Percentiles rank a stretch among this genome's conserved stretches.
phyloP scores from a whole-genome alignment of 2,113 vertebrate species.

The Tupaia chinensis region DNA sequence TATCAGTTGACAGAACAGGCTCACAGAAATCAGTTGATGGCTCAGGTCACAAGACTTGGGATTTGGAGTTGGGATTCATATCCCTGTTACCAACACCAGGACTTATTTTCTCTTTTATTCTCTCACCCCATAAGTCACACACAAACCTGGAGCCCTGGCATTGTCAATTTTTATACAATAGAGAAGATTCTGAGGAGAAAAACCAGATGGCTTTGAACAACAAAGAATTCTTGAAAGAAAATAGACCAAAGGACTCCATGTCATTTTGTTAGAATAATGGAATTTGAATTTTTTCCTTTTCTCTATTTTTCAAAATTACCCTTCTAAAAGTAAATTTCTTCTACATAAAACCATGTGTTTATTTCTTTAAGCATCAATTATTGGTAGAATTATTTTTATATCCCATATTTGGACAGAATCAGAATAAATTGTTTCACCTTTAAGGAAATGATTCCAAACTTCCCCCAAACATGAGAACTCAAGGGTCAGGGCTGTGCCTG shows the following conservation, averaged over 20 bases:
- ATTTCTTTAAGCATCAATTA: not conserved
- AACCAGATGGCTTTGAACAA: not conserved
- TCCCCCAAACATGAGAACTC: not conserved
- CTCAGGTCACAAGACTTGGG: not conserved
- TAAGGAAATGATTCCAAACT: not conserved
- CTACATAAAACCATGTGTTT: not conserved
- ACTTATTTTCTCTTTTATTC: rapidly evolving
- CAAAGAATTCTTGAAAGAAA: not conserved
- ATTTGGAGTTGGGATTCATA: not conserved
- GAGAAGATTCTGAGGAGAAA: not conserved
- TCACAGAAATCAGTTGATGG: not conserved
- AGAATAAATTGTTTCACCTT: not conserved
- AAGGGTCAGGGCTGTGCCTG: not conserved
- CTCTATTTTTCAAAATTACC: not conserved
- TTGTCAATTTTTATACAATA: not conserved
- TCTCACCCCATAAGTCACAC: not conserved
- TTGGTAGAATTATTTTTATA: not conserved
- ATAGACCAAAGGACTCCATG: not conserved
- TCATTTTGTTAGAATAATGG: not conserved
- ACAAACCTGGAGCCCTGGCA: not conserved
- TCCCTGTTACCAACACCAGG: not conserved
- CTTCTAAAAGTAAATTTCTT: not conserved
- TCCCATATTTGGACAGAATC: slow-evolving; percentile 31
- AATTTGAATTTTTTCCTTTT: not conserved
- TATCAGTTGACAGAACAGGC: not conserved